Conservation (phyloP, 2,888 invertebrate genomes). For the Drosophila algonquin region DNA sequence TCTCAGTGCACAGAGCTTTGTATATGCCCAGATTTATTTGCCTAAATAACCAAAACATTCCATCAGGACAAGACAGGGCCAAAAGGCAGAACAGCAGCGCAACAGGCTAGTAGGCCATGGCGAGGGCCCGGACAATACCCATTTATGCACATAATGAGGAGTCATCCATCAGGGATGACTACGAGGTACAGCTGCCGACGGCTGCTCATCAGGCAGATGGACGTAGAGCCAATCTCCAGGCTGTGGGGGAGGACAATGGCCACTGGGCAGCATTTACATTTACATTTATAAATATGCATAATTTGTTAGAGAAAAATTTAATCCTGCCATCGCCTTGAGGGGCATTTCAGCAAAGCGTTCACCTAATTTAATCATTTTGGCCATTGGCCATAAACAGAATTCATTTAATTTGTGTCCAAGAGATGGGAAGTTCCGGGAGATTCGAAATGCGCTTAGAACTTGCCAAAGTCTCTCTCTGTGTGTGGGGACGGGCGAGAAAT, state of each 20-base stretch:
- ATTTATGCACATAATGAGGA: constrained; percentile 69
- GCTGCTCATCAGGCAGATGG: constrained; percentile 29
- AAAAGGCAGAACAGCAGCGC: constrained; percentile 13
- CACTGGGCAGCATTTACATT: constrained; percentile 54
- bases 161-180: constrained; percentile 54
- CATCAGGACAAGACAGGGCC: constrained; percentile 37
- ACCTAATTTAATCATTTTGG: constrained; percentile 72
- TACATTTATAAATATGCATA: constrained; percentile 62
- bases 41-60: constrained; percentile 55
- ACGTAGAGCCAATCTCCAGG: no score
- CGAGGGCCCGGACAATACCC: constrained; percentile 39
- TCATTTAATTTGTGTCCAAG: constrained; percentile 44
- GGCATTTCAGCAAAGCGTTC: constrained; percentile 27
- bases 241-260: constrained; percentile 11
- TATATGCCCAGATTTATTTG: constrained; percentile 59
- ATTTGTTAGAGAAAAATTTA: constrained; percentile 60
- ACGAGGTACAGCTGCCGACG: constrained; percentile 31
- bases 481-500: constrained; percentile 20
- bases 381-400: constrained; percentile 40
- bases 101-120: constrained; percentile 45
- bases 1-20: constrained; percentile 12
- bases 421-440: neutral
- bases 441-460: constrained; percentile 16
- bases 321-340: constrained; percentile 36
- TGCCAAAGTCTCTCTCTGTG: neutral